Evolutionary conservation across 2,888 invertebrate genomes (phyloP).

Genomic region (Aphrophora alni): DNA sequence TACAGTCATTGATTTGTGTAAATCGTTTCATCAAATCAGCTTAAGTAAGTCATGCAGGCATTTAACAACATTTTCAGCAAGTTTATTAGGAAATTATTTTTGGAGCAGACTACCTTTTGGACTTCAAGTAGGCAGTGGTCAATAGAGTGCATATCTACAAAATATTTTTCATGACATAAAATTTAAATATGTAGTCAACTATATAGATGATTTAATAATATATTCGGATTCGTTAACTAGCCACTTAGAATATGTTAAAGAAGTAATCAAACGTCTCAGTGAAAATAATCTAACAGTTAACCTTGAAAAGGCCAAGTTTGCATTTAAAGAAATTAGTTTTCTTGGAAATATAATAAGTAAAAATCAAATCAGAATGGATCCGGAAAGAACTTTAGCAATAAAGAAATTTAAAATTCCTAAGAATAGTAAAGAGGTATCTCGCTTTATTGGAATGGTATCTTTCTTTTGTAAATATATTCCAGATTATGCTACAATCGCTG

Average conservation of each 20-base stretch:
- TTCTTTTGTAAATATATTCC: not conserved
- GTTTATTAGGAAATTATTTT: not conserved
- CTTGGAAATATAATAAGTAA: conserved; percentile 15
- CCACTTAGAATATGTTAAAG: not conserved
- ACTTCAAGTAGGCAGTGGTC: not conserved
- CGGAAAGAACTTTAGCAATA: conserved; percentile 16
- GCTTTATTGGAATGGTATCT: conserved; percentile 18
- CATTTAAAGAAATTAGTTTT: conserved; percentile 12
- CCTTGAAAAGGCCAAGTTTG: conserved; percentile 14
- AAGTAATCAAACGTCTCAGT: not conserved
- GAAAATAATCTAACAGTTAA: conserved; percentile 10
- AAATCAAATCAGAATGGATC: conserved; percentile 12
- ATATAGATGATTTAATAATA: conserved; percentile 14
- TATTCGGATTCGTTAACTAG: not conserved
- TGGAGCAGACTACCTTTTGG: conserved; percentile 14
- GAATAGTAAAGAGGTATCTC: not conserved
- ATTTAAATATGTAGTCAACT: conserved; percentile 22
- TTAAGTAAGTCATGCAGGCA: not conserved
- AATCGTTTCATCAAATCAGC: conserved; percentile 4
- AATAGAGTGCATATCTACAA: not conserved
- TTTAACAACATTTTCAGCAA: not conserved
- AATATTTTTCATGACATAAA: conserved; percentile 22
- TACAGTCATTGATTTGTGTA: conserved; percentile 14
- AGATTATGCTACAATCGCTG: conserved; percentile 9
- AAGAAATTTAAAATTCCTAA: not conserved